A percentile compares a stretch with the other conserved stretches of the same genome.
Conservation (phyloP, 2,888 invertebrate species). For the Agriotes lineatus region DNA sequence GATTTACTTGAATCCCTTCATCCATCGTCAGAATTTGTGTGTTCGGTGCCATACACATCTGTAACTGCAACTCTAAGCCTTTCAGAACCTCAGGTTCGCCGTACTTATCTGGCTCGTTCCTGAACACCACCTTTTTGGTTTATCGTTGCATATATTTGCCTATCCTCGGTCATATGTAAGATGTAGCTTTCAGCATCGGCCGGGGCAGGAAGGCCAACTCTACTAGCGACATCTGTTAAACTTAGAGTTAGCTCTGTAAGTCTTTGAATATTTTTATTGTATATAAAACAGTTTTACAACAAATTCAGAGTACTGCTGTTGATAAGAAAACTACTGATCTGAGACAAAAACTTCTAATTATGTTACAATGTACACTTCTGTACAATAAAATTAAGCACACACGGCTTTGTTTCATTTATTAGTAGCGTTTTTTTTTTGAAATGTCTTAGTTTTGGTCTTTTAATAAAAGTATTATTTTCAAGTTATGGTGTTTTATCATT, state of each 20-base stretch:
- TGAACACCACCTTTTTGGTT: conserved; percentile 98
- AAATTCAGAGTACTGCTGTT: too few species aligned
- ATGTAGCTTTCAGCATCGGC: conserved; percentile 94
- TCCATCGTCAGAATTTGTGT: conserved; percentile 93
- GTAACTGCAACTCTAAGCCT: conserved; percentile 88
- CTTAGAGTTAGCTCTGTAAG: conserved; percentile 93
- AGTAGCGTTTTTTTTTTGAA: too few species aligned
- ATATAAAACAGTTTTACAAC: too few species aligned
- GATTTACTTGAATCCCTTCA: conserved; percentile 93
- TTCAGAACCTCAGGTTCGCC: conserved; percentile 90
- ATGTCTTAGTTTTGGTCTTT: too few species aligned
- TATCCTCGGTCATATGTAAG: conserved; percentile 96
- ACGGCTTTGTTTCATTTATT: too few species aligned
- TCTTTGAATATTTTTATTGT: conserved; percentile 96
- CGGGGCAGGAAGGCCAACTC: conserved; percentile 88
- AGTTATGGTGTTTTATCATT: too few species aligned
- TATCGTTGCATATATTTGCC: conserved; percentile 96
- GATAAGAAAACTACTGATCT: too few species aligned
- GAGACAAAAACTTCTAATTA: too few species aligned
- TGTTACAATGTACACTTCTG: too few species aligned
- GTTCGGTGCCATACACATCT: conserved; percentile 87
- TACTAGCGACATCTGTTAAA: conserved; percentile 87
- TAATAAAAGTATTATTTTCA: too few species aligned
- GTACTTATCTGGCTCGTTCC: conserved; percentile 95
- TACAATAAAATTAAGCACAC: too few species aligned